Conservation (phyloP, 2,888 invertebrate genomes). For the Amblyteles armatorius region DNA sequence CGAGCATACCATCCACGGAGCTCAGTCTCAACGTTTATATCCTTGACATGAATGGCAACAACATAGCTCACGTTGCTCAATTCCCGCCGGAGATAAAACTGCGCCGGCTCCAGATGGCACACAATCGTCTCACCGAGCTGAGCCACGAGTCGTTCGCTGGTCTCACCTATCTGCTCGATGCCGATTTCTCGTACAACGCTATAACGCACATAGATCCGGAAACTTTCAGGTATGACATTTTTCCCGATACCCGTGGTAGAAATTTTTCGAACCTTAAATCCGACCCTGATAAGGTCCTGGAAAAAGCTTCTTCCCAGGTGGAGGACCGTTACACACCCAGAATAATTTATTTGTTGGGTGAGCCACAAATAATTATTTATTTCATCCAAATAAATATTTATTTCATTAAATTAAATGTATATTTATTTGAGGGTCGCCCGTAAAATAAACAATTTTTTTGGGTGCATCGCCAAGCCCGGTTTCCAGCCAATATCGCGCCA, state of each 20-base stretch:
- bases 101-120: conserved; percentile 89
- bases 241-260: background rate
- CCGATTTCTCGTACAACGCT: conserved; percentile 89
- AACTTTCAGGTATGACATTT: conserved; percentile 86
- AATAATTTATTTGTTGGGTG: too few relatives aligned
- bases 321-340: too few relatives aligned
- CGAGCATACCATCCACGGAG: conserved; percentile 89
- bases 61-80: conserved; percentile 86
- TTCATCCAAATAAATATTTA: too few relatives aligned
- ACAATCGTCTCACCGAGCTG: conserved; percentile 88
- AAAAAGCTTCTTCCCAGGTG: background rate
- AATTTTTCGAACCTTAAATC: background rate
- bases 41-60: conserved; percentile 90
- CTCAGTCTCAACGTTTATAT: conserved; percentile 90
- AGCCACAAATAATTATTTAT: too few relatives aligned
- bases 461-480: too few relatives aligned
- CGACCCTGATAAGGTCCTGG: too few relatives aligned
- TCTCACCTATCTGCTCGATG: conserved; percentile 89
- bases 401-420: too few relatives aligned
- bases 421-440: too few relatives aligned
- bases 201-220: conserved; percentile 89
- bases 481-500: too few relatives aligned
- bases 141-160: conserved; percentile 88
- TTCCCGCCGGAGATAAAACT: conserved; percentile 90
- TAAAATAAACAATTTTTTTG: too few relatives aligned